A percentile compares a stretch with the other conserved stretches of the same genome.
Conservation (phyloP, 2,797 vertebrate genomes). For the Muraenolepis orangiensis region DNA sequence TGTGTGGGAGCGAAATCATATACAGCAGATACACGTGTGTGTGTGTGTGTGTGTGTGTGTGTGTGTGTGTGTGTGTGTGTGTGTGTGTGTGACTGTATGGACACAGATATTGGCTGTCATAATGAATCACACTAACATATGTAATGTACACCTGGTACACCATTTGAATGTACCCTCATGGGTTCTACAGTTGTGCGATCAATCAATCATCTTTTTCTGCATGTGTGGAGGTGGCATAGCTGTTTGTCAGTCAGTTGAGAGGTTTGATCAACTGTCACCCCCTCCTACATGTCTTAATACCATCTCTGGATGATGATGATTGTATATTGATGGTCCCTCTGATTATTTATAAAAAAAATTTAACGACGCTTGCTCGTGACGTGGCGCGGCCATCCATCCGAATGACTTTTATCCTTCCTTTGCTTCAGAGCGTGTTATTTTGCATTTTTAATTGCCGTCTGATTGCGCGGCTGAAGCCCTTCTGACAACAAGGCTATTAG, state of each 20-base stretch:
- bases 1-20: background rate
- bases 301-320: background rate
- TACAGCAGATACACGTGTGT: background rate
- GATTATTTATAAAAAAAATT: background rate
- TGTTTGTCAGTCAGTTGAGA: background rate
- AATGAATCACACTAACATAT: background rate
- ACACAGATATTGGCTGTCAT: background rate
- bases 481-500: slow-evolving; percentile 27
- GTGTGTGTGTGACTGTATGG: background rate
- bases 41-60: too few species aligned
- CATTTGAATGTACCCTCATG: background rate
- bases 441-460: slow-evolving; percentile 55
- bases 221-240: background rate
- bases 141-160: background rate
- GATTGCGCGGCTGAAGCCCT: slow-evolving; percentile 48
- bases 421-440: slow-evolving; percentile 23
- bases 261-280: background rate
- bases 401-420: slow-evolving; percentile 36
- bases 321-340: background rate
- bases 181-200: background rate
- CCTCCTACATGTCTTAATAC: background rate
- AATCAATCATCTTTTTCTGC: background rate
- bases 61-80: background rate
- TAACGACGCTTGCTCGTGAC: background rate
- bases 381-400: background rate